A percentile compares a stretch with the other conserved stretches of the same genome.
Conservation (phyloP, 2,888 invertebrate genomes). For the Leptodirus hochenwartii region DNA sequence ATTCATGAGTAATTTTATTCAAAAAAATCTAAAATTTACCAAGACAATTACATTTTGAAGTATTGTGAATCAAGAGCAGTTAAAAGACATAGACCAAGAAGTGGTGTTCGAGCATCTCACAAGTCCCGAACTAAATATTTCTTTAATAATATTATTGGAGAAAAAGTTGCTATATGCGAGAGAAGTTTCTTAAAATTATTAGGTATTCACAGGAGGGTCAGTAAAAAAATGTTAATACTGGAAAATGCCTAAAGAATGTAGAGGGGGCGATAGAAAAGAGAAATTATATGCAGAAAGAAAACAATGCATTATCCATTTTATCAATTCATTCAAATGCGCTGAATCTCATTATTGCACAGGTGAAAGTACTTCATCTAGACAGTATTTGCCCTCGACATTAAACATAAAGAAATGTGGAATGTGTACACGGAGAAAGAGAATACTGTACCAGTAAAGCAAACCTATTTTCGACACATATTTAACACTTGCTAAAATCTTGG, state of each 20-base stretch:
- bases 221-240: neutral
- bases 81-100: slow-evolving; percentile 2
- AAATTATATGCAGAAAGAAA: slow-evolving; percentile 2
- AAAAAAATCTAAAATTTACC: no score
- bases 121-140: slow-evolving; percentile 3
- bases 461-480: slow-evolving; percentile 8
- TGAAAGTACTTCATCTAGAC: neutral
- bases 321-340: slow-evolving; percentile 3
- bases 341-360: slow-evolving; percentile 6
- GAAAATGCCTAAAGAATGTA: slow-evolving; percentile 2
- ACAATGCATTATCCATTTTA: slow-evolving; percentile 1
- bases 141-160: no score
- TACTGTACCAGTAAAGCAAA: slow-evolving; percentile 4
- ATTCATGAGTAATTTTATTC: no score
- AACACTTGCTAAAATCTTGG: slow-evolving; percentile 12
- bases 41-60: slow-evolving; percentile 1
- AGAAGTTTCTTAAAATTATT: no score
- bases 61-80: slow-evolving; percentile 2
- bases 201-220: no score
- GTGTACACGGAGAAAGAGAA: slow-evolving; percentile 2
- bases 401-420: slow-evolving; percentile 5
- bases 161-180: no score
- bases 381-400: neutral
- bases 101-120: neutral
- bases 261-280: neutral